Evolutionary conservation across 1,140 invertebrate genomes (phyloP), one percentile per base, ranked within the genome.

Genomic region (Pararge aegeria): DNA sequence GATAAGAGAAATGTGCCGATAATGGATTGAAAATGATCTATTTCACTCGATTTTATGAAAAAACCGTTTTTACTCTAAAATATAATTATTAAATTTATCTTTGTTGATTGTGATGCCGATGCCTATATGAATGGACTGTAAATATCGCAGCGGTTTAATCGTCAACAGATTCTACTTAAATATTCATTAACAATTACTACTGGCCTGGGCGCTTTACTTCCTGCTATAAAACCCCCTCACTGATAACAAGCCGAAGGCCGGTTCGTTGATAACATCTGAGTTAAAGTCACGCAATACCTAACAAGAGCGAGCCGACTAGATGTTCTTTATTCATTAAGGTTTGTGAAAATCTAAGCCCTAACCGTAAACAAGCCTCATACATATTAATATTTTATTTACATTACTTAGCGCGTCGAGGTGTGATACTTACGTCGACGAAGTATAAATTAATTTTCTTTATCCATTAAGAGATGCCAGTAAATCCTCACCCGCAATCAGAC

Each of bases 321-420:
- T 51, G 61, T 70, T 70, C 62, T 68, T 66, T 69, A 73, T 73
- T 68, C 68, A 73, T 63, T 55, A 58, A 58, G 59, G 37, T 49
- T 49, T 59, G 38, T 64, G 61, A 65, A 62, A 72, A 69, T 69
- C 57, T 61, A 65, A 67, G 62, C 55, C 48, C 30, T 62, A 57
- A 27, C 62, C 66, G 30, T 61, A 72, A 65, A 66, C 69, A 68
- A 72, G 66, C 59, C 67, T 81, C 78, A 81, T 83, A 74, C 80
- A 83, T 83, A 83, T 83, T 83, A 75, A 83, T 83, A 70, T 71
- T 74, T 83, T 79, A 79, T 81, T 73, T 78, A 80, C 78, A 81
- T 78, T 78, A 72, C 68, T 75, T 78, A 75, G 78, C 73, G 64
- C 70, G 69, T 57, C 44, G 56, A 68, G 64, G 68, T 70, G 68